Evolutionary conservation across 2,888 invertebrate species (phyloP), one percentile per base, ranked within the genome.

Genomic region (Thera britannica): DNA sequence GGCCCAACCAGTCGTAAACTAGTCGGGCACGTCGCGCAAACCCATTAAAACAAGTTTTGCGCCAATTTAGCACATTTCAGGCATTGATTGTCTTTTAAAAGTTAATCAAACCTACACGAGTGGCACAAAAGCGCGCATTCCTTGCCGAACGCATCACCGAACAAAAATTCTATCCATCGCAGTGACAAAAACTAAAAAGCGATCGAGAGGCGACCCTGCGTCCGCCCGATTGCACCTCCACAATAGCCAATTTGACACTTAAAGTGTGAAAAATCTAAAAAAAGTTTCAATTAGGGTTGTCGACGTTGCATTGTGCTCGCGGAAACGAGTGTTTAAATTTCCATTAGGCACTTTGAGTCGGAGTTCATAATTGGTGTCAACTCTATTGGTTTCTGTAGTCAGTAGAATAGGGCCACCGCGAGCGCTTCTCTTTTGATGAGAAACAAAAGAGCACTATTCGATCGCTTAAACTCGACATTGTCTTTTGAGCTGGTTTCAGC

Each of bases 261-360:
- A 82, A 84, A 85, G 84, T 86, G 86, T 84, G 79, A 84, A 86
- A 84, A 89, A 86, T 66, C 67, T 67, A 70, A 79, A 80, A 62
- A 78, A 79, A 77, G 81, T 78, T 77, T 78, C 89, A 89, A 90
- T 90, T 89, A 90, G 87, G 85, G 85, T 79, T 86, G 83, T 83
- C 82, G 79, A 83, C 83, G 76, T 79, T 59, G 85, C 83, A 86
- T 89, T 89, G 88, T 85, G 76, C 78, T 74, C 75, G 74, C 87
- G 92, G 91, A 90, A 90, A 86, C 85, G 82, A 85, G 83, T 89
- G 89, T 92, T 93, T 93, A 92, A 93, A 90, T 90, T 89, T 92
- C 93, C 92, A 93, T 93, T 93, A 92, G 86, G 83, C 85, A 79
- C 86, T 84, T 82, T 82, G 83, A 84, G 83, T 84, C 78, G 82